A percentile compares a stretch with the other conserved stretches of the same genome.
These are phyloP conservation scores for Chrysoperla carnea DNA, from an alignment of 1,140 invertebrate species.

Conservation along the genomic window DNA sequence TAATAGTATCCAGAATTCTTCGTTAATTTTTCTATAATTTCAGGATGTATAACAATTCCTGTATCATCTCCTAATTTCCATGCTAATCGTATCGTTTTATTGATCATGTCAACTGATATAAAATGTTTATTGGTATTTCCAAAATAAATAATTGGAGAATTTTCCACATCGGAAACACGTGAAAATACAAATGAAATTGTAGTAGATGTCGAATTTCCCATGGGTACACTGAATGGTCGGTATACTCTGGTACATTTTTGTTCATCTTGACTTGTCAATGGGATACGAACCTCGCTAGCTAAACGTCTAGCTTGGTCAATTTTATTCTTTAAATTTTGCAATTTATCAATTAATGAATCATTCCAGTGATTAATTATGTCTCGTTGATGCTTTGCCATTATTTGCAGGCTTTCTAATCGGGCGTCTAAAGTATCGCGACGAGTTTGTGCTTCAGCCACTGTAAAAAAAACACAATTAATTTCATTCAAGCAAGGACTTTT, in stretches of 20 bases:
- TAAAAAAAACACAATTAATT: conserved; percentile 7
- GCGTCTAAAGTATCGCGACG: conserved; percentile 32
- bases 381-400: conserved; percentile 31
- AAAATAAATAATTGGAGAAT: conserved; percentile 24
- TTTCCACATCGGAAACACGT: conserved; percentile 25
- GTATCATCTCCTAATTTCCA: conserved; percentile 63
- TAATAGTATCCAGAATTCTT: neutral
- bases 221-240: neutral
- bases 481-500: neutral
- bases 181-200: neutral
- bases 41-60: conserved; percentile 40
- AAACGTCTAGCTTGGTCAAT: conserved; percentile 62
- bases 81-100: conserved; percentile 50
- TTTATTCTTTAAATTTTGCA: conserved; percentile 49
- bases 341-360: conserved; percentile 33
- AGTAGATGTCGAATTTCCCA: neutral
- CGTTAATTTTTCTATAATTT: conserved; percentile 25
- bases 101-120: conserved; percentile 59
- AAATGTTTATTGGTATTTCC: conserved; percentile 41
- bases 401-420: conserved; percentile 30
- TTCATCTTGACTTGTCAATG: conserved; percentile 1
- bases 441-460: conserved; percentile 35
- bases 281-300: conserved; percentile 54
- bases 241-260: neutral
- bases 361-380: conserved; percentile 40